phyloP scores from a whole-genome alignment of 2,888 invertebrate genomes.

The Drosophila kambysellisi region DNA sequence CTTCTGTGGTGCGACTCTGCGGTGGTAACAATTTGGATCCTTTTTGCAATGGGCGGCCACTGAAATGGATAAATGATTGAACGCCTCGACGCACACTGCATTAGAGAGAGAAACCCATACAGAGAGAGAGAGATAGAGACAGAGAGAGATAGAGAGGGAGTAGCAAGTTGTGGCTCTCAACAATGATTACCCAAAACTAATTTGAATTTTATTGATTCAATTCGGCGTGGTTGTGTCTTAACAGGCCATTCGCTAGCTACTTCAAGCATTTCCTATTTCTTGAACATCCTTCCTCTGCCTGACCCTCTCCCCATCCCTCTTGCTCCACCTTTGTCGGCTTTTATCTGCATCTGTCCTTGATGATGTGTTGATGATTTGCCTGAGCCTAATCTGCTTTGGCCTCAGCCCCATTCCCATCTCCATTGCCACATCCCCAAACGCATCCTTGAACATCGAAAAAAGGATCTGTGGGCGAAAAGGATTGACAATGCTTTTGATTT shows the following conservation, averaged over 20 bases:
- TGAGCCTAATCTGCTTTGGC: slow-evolving; percentile 47
- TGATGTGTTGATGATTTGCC: slow-evolving; percentile 62
- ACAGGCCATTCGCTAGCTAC: slow-evolving; percentile 46
- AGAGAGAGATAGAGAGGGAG: background rate
- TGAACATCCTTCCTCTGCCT: slow-evolving; percentile 1
- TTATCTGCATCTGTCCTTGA: slow-evolving; percentile 60
- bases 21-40: slow-evolving; percentile 59
- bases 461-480: slow-evolving; percentile 36
- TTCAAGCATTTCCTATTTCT: slow-evolving; percentile 18
- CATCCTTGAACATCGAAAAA: background rate
- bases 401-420: background rate
- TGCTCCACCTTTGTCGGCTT: slow-evolving; percentile 9
- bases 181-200: slow-evolving; percentile 82
- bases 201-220: slow-evolving; percentile 82
- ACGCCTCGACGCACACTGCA: slow-evolving; percentile 47
- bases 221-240: slow-evolving; percentile 51
- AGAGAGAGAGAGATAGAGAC: background rate
- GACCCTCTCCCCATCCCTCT: background rate
- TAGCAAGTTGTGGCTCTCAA: slow-evolving; percentile 28
- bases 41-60: slow-evolving; percentile 42
- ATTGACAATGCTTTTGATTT: slow-evolving; percentile 59
- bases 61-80: slow-evolving; percentile 81
- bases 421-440: background rate
- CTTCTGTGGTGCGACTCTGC: slow-evolving; percentile 29
- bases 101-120: background rate